phyloP scores from a whole-genome alignment of 1,140 invertebrate species.

The Palaemon carinicauda region DNA sequence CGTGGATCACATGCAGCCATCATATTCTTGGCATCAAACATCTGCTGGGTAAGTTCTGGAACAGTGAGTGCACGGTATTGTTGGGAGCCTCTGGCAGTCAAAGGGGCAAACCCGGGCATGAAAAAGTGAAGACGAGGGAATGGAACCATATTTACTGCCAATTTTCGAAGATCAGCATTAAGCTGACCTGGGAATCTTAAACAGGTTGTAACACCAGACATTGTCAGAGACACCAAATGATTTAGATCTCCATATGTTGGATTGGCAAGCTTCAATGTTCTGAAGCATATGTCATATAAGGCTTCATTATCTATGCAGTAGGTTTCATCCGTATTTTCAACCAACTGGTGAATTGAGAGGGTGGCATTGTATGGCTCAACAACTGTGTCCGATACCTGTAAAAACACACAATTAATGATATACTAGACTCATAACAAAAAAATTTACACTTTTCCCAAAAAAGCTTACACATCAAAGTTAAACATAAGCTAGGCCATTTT shows the following conservation, averaged over 20 bases:
- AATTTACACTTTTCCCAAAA: too few relatives aligned
- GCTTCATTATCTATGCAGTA: conserved; percentile 52
- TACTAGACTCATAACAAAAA: too few relatives aligned
- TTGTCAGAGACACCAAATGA: conserved; percentile 41
- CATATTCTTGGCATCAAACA: conserved; percentile 53
- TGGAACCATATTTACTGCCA: conserved; percentile 47
- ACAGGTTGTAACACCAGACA: conserved; percentile 50
- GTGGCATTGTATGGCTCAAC: conserved; percentile 50
- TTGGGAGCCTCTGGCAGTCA: conserved; percentile 41
- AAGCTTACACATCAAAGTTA: too few relatives aligned
- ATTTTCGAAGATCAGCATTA: conserved; percentile 43
- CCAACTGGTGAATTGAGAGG: conserved; percentile 43
- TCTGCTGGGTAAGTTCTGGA: conserved; percentile 50
- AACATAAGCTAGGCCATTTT: too few relatives aligned
- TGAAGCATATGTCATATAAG: conserved; percentile 46
- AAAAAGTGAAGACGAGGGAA: conserved; percentile 50
- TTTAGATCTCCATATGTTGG: conserved; percentile 46
- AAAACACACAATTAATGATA: too few relatives aligned
- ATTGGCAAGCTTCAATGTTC: conserved; percentile 43
- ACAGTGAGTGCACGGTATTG: conserved; percentile 47
- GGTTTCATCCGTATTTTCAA: conserved; percentile 46
- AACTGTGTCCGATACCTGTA: conserved; percentile 47
- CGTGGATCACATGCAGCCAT: conserved; percentile 49
- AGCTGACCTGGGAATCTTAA: conserved; percentile 42
- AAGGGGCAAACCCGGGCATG: conserved; percentile 49